Evolutionary conservation across 2,113 vertebrate genomes (phyloP), one percentile per base, ranked within the genome.

Genomic region (Phaethon lepturus): DNA sequence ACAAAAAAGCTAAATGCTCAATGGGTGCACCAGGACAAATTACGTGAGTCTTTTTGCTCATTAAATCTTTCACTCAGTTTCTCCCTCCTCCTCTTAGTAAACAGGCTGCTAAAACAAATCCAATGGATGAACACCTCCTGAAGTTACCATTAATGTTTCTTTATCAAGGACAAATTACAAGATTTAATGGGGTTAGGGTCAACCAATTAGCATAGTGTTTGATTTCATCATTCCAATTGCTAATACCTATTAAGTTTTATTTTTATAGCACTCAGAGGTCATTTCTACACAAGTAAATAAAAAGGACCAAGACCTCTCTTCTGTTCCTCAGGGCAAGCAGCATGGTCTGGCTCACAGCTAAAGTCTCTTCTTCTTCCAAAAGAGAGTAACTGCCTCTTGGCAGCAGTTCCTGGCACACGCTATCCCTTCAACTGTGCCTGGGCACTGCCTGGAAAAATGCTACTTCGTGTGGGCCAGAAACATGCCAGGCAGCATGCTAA

Each of bases 1-100:
- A 99, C 92, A 98, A 86, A 94, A 98, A 99, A 24, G 99, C 99
- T 29, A 97, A 98, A 85, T 99, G 99, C 14, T 90, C 78, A 69
- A 99, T 98, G 4, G 28, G 95, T 15, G 94, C 87, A 29, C 99
- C 99, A 0, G 99, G 98, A 94, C 93, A 91, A 80, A 96, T 98
- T 42, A 62, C 63, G 99, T 99, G 97, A 98, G 99, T 98, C 52
- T 38, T 87, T 91, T 33, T 92, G 31, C 33, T 95, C 85, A 25
- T 49, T 35, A 40, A 15, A 74, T 22, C 8, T 85, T 81, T 52
- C 35, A 35, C 19, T 12, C 22, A 14, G 10, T 16, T 60, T 63
- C 13, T 80, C 13, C 11, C 20, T 88, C 20, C 20, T 62, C 3
- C 13, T 16, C 11, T 13, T 7, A 56, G 10, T 71, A 86, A 67